Evolutionary conservation across 2,797 vertebrate genomes (phyloP), one percentile per base, ranked within the genome.

Genomic region (Rhabdomys pumilio): DNA sequence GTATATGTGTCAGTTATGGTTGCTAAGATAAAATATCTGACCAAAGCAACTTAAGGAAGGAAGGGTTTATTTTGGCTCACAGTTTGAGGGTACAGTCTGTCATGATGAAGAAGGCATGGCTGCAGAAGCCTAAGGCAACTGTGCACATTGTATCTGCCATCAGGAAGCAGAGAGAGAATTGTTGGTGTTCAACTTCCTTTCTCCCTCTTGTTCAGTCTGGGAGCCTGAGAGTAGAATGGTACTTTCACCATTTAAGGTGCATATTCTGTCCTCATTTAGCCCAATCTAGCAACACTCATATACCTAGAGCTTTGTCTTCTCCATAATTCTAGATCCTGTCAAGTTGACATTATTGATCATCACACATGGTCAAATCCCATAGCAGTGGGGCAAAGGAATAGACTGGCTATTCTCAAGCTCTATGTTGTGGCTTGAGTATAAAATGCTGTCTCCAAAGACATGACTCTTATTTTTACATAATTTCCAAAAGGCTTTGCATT

Each of bases 401-500:
- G 73, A 50, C 31, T 0, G 0, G 38, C 44, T 79, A 79, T 12
- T 65, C 2, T 29, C 26, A 50, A 76, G 34, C 61, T 89, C 77
- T 75, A 20, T 0, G 15, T 61, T 73, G 15, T 9, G 14, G 38
- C 13, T 89, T 9, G 5, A n/a, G 15, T 41, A 2, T 57, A 12
- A 59, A 44, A 34, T 89, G 38, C 4, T 44, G 61, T 61, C 17
- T 75, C 17, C 53, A 59, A 12, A 44, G 17, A 11, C 69, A 26
- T 24, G 22, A 89, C 38, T 63, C 65, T 26, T 55, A 38, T 59
- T 57, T 59, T 29, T 76, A 50, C 44, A 14, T 50, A 26, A 77
- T 44, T 88, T 95, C 73, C 84, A 87, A 22, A 73, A 94, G n/a
- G 14, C 31, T 89, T 76, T 57, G 26, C 50, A 15, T 10, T 50